Evolutionary conservation across 1,140 invertebrate species (phyloP), one percentile per base, ranked within the genome.

Genomic region (Drosophila auraria): DNA sequence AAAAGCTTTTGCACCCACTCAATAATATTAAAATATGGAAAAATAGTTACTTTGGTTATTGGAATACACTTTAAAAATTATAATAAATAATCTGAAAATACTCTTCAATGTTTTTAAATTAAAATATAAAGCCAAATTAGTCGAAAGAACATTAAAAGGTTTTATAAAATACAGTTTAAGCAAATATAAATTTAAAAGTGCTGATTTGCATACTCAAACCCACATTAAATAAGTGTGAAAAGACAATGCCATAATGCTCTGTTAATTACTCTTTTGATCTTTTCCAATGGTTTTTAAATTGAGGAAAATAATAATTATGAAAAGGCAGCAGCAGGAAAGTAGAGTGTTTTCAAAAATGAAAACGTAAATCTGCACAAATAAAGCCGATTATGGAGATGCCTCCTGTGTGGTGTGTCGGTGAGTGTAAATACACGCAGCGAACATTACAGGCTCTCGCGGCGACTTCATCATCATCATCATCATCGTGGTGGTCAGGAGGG

Each of bases 191-290:
- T 38, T 38, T 14, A 38, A 38, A 38, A 14, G 12, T 14, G 4
- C 36, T 14, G 4, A 3, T 9, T 17, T 36, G 33, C 5, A 30
- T 30, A 30, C 30, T 30, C 33, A 53, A 5, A n/a, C 36, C 36
- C 36, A 38, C 36, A n/a, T 20, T 15, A 33, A 61, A 45, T 61
- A 63, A 63, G 70, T 63, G 77, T 47, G 59, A 80, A 72, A 70
- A 79, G 30, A n/a, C 44, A 73, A 61, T 74, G 57, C 56, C 44
- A 54, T 80, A 62, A 80, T 58, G 38, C 47, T 36, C 58, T 68
- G 33, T 63, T 80, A 80, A 80, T 80, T 80, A 80, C 62, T 74
- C 78, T 75, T 68, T 80, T 80, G 62, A 80, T 80, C 77, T 36
- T 66, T 58, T 70, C 36, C 45, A 74, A 80, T 80, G 44, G 53